Evolutionary conservation across 1,140 invertebrate species (phyloP).

Genomic region (Sycophaga agraensis): DNA sequence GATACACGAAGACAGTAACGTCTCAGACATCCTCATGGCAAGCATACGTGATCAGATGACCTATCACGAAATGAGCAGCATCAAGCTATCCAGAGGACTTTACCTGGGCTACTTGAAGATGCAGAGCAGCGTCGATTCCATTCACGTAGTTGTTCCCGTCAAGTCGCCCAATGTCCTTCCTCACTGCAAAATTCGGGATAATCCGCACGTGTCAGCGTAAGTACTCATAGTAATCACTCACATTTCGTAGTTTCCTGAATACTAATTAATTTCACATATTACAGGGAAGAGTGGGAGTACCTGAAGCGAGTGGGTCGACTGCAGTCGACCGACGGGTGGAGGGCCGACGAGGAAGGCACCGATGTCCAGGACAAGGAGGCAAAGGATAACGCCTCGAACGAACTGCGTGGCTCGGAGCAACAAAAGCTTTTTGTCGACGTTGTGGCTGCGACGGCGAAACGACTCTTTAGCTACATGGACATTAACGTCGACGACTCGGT

Average conservation of each 20-base stretch:
- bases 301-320: constrained; percentile 63
- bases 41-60: constrained; percentile 88
- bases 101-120: constrained; percentile 95
- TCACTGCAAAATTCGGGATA: constrained; percentile 88
- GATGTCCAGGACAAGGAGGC: no score
- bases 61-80: constrained; percentile 85
- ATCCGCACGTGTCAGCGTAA: constrained; percentile 93
- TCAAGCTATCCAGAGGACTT: constrained; percentile 79
- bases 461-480: constrained; percentile 79
- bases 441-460: constrained; percentile 68
- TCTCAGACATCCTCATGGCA: constrained; percentile 79
- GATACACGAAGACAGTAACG: constrained; percentile 72
- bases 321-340: constrained; percentile 32
- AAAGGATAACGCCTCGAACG: constrained; percentile 57
- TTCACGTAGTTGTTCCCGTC: constrained; percentile 88
- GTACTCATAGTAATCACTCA: constrained; percentile 47
- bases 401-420: constrained; percentile 66
- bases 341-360: constrained; percentile 51
- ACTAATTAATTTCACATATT: no score
- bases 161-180: constrained; percentile 91
- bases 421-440: constrained; percentile 78
- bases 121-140: constrained; percentile 90
- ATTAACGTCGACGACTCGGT: constrained; percentile 68
- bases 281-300: constrained; percentile 88
- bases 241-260: background rate